Evolutionary conservation across 2,797 vertebrate species (phyloP), one percentile per base, ranked within the genome.

Genomic region (Chanos chanos): DNA sequence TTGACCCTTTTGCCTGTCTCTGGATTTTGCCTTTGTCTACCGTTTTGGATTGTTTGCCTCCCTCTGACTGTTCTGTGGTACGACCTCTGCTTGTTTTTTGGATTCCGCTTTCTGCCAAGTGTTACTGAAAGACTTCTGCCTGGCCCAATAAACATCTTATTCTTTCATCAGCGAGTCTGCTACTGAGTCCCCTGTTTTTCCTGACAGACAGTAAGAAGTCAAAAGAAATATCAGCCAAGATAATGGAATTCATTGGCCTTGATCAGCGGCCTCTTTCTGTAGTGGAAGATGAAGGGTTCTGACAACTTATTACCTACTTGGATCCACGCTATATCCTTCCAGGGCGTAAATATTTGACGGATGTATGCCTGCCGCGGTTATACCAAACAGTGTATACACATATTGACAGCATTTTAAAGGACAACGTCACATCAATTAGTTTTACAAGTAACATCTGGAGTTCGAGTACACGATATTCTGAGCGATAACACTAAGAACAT

Each of bases 391-490:
- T 40, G 1, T 40, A n/a, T 15, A 40, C 7, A 5, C 15, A 40
- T 15, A 3, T 40, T 12, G 37, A 40, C 5, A 40, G 37, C 37
- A 37, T 40, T 2, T 8, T 40, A 37, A 40, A 40, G 37, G 37
- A 40, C 12, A 40, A n/a, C n/a, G n/a, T n/a, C 12, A 40, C 16
- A 10, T 4, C 15, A 8, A 10, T 40, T 1, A 40, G 37, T 10
- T 40, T 40, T 37, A 40, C 37, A 1, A 40, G 12, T n/a, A 37
- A 41, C 21, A 41, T 39, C 16, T 3, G 7, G 21, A 19, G 31
- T 31, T 5, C 57, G 28, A 19, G 31, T 64, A 4, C 61, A 55
- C 28, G 61, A 48, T 3, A 41, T 64, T 19, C n/a, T 52, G 39
- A 22, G 22, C 5, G 36, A 52, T 25, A 61, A 51, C 21, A 15